Percentiles rank a stretch among this genome's conserved stretches.
phyloP scores from a whole-genome alignment of 2,113 vertebrate genomes.

The Galbula dea region DNA sequence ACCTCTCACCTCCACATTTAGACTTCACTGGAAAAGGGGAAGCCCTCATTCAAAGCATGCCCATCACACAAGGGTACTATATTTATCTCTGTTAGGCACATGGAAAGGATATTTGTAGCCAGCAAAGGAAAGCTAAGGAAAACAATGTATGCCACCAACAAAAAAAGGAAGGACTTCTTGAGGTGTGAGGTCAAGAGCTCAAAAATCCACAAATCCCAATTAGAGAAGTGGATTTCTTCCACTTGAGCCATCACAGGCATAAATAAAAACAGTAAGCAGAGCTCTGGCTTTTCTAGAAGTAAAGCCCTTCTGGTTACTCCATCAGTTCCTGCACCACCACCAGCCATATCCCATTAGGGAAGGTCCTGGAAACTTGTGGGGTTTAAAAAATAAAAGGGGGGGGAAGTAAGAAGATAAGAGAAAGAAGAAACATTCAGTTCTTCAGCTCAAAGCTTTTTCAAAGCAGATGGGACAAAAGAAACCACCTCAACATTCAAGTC shows the following conservation, averaged over 20 bases:
- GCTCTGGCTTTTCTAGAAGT: neutral
- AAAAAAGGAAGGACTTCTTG: neutral
- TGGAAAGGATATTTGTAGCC: neutral
- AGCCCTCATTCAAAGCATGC: neutral
- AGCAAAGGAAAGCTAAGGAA: neutral
- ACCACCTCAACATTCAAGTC: neutral
- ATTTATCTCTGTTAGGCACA: neutral
- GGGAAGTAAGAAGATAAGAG: neutral
- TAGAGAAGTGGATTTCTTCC: neutral
- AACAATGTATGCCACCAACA: neutral
- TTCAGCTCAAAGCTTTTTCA: neutral
- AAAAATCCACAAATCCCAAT: neutral
- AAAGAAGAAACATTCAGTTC: neutral
- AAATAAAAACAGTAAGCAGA: neutral
- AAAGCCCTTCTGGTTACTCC: neutral
- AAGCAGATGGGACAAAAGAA: neutral
- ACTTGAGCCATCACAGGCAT: neutral
- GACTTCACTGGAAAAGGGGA: neutral
- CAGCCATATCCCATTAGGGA: neutral
- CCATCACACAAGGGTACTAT: neutral
- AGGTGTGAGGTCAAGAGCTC: neutral
- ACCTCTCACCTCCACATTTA: neutral
- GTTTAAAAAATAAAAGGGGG: neutral
- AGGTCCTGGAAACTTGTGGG: rapidly evolving
- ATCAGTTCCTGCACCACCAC: neutral